Evolutionary conservation across 2,113 vertebrate species (phyloP).

Genomic region (Phaetusa simplex): DNA sequence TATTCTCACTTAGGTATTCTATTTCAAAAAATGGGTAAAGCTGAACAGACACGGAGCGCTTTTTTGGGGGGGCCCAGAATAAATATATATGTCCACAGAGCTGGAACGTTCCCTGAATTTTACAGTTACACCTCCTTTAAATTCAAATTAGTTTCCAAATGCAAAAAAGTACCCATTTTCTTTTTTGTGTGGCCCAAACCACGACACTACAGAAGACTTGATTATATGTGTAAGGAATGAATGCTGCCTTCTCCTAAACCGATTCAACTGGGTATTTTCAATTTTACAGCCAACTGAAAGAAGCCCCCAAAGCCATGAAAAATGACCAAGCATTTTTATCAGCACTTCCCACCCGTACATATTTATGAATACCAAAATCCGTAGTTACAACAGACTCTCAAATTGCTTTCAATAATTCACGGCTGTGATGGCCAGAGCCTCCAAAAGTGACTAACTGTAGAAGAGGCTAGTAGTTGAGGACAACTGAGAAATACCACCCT

Average conservation of each 20-base stretch:
- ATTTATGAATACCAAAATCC: background rate
- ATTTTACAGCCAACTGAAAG: background rate
- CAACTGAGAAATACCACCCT: background rate
- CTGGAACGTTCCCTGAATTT: background rate
- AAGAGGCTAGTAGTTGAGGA: background rate
- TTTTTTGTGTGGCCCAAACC: background rate
- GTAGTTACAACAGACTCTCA: background rate
- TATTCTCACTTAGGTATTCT: background rate
- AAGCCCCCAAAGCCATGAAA: background rate
- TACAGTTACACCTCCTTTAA: background rate
- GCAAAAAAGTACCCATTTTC: background rate
- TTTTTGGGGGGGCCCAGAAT: background rate
- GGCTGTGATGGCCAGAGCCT: background rate
- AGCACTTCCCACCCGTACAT: background rate
- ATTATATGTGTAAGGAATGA: background rate
- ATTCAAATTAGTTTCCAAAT: background rate
- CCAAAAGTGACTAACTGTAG: background rate
- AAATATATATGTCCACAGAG: background rate
- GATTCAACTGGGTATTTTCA: background rate
- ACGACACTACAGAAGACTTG: background rate
- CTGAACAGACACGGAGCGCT: background rate
- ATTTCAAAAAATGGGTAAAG: background rate
- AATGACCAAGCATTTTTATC: background rate
- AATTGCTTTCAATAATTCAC: background rate
- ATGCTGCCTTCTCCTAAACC: background rate